Evolutionary conservation across 1,140 invertebrate genomes (phyloP).

Genomic region (Lasaia peninsularis): DNA sequence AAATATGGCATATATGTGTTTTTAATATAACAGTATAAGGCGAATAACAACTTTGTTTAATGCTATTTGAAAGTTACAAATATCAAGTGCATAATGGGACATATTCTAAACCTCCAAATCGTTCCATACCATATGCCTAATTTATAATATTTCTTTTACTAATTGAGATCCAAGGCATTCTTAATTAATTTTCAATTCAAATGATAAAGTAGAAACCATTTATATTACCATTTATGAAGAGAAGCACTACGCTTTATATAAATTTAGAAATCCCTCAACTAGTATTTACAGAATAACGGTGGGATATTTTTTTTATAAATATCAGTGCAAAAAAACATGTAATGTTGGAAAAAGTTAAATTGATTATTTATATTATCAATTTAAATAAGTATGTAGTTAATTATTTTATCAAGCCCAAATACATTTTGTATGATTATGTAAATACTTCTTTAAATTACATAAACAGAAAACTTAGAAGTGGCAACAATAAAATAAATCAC

Average conservation of each 20-base stretch:
- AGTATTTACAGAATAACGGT: conserved; percentile 18
- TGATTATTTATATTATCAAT: too few species aligned
- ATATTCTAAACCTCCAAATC: background rate
- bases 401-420: too few species aligned
- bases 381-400: too few species aligned
- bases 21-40: background rate
- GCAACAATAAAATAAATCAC: too few species aligned
- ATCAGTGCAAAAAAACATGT: background rate
- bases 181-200: background rate
- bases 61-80: background rate
- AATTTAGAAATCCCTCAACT: conserved; percentile 4
- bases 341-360: too few species aligned
- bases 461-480: too few species aligned
- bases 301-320: conserved; percentile 10
- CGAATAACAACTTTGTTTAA: background rate
- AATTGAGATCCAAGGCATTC: background rate
- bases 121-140: too few species aligned
- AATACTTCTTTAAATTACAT: too few species aligned
- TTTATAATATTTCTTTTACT: background rate
- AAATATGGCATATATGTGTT: too few species aligned
- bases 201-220: background rate
- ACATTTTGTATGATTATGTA: too few species aligned
- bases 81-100: background rate
- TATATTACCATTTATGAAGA: too few species aligned
- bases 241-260: background rate